Evolutionary conservation across 23 tunicate genomes (phyloP), one percentile per base, ranked within the genome.

Genomic region (Halocynthia roretzi): DNA sequence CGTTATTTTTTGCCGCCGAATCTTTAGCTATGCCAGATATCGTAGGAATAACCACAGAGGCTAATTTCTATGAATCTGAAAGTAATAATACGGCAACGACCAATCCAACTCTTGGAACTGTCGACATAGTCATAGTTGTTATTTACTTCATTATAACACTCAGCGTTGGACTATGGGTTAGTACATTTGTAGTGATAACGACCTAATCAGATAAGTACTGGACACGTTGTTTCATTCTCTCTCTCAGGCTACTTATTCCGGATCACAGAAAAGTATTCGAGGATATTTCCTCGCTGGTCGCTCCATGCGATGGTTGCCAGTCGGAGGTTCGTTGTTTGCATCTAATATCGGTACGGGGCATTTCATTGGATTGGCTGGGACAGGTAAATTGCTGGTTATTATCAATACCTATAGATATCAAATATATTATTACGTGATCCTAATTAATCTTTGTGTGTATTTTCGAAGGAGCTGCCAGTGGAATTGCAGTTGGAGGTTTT

Each of bases 311-410:
- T 88, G 95, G 95, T 50, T 83, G 12, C 95, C 95, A 12, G 95
- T 88, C 23, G 95, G 95, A 6, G 95, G 87, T 5, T 88, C 95
- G 17, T 40, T 79, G 40, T 88, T 88, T 68, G 95, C 95, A 8
- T 88, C 95, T 11, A 88, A 88, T 76, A 88, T 88, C 7, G 95
- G 95, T 50, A 88, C 89, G 6, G 95, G 95, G 4, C 95, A 88
- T 60, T 88, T 88, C 80, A 88, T 88, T 11, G 95, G 95, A n/a
- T 67, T 88, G 71, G 95, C 95, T 7, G 95, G 95, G 5, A 86
- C 78, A 74, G 78, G 78, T 74, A 31, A 31, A 31, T 1, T 31
- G 44, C 44, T 31, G 44, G 44, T 31, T 31, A 31, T 31, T 31
- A 31, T 31, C 44, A 31, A 31, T 31, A 4, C 4, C 44, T 31